Evolutionary conservation across 1,140 invertebrate genomes (phyloP), one percentile per base, ranked within the genome.

Genomic region (Temnothorax longispinosus): DNA sequence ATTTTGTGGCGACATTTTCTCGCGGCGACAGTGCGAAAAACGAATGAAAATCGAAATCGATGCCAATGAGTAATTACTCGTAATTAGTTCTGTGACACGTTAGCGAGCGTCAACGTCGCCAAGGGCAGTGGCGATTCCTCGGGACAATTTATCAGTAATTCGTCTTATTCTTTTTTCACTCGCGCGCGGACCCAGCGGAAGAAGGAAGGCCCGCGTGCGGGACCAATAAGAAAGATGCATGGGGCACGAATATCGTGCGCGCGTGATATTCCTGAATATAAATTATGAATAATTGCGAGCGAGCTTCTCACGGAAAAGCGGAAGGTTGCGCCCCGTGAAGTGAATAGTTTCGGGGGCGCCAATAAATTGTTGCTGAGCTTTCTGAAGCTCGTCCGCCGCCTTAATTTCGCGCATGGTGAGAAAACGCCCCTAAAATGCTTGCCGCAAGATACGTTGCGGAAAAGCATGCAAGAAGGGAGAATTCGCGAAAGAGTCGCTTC

Each of bases 201-300:
- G 18, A 35, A 11, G 38, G 38, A 13, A 77, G 47, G 64, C 35
- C 74, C 67, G 60, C 21, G 54, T 35, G 71, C 5, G 47, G 18
- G 58, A 67, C 65, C 75, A 75, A 67, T 90, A 86, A 88, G 89
- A 85, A 76, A 90, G 89, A 81, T 82, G 62, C 86, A 88, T 77
- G 75, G 50, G 50, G n/a, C 60, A 58, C 44, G 76, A 35, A 89
- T 81, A 89, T 91, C 81, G 85, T 86, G 87, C 84, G 85, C 85
- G 80, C 86, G 74, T 80, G 81, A 85, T 87, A 78, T 76, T 50
- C 15, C 32, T 35, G 85, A 89, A 86, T 91, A 86, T 84, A 91
- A 91, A 91, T 91, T 88, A 89, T 76, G 90, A 86, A 91, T 91
- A 86, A 91, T 91, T 82, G 81, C 75, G 69, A 74, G 44, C 32